Evolutionary conservation across 2,888 invertebrate genomes (phyloP), one percentile per base, ranked within the genome.

Genomic region (Standfussiana lucernea): DNA sequence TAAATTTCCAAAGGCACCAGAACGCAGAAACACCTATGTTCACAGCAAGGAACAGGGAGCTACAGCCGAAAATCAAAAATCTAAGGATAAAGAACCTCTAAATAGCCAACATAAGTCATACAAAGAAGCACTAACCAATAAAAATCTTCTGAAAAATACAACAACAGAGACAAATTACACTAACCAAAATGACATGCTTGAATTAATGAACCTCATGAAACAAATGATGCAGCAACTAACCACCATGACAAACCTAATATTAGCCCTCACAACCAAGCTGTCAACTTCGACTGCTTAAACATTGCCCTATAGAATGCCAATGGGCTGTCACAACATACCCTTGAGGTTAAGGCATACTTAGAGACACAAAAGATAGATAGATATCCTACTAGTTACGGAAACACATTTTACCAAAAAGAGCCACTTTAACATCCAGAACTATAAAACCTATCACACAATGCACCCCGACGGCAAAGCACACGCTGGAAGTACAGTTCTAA

Each of bases 391-490:
- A 11, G 77, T 88, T 13, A 80, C 86, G 7, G 88, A 87, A 76
- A 84, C 88, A 3, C 86, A 88, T 42, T 82, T 82, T 28, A 88
- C 86, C 3, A 40, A 68, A 6, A 81, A 74, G 47, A 84, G 66
- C 42, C 53, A 72, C 15, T 65, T 89, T 45, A 71, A 64, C 0
- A 80, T 88, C 37, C 67, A 65, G 11, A 72, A 73, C 1, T 89
- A 87, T 61, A 76, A 40, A 18, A 47, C 85, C 1, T 88, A 90
- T 53, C n/a, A 65, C 4, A 88, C 88, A 4, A 83, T 76, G n/a
- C 88, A 90, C 42, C 88, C 89, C 1, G 88, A 88, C 79, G 87
- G 88, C 2, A 85, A 50, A 18, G 84, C 86, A 18, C 86, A 88
- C 67, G 89, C 72, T 13, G 87, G 89, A 28, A 77, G 79, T 8